Evolutionary conservation across 2,888 invertebrate genomes (phyloP), one percentile per base, ranked within the genome.

Genomic region (Amphimallon solstitiale): DNA sequence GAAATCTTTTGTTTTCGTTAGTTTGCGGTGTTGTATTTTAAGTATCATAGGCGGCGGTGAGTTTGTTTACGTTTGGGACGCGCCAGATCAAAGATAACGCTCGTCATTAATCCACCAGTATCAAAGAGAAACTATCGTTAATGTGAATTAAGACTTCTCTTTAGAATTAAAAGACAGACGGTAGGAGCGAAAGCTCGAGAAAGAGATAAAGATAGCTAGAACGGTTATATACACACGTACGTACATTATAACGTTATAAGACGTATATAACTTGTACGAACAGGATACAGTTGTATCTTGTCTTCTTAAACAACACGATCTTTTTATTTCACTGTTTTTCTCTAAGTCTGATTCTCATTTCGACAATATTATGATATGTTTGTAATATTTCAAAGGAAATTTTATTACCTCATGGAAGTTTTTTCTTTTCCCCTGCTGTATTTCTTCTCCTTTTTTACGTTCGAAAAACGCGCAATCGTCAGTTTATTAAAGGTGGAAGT

Each of bases 51-150:
- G 73, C 74, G 69, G 73, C 75, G 76, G 76, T 73, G 71, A 72
- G 78, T 79, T 79, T 80, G 78, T 81, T 81, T 81, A 79, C 73
- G 72, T 71, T 59, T 43, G 10, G 75, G 76, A 70, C 79, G 79
- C 79, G 72, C 69, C 72, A 81, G 80, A 82, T 82, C 80, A 81
- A 81, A 81, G 79, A 74, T 75, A 71, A 72, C 72, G 72, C 71
- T 71, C 73, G 77, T 77, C 80, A 81, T 81, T 81, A 82, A 81
- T 81, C 78, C 78, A 66, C 68, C n/a, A 71, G 71, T 78, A 78
- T 80, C 81, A 81, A 82, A 82, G 81, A 81, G 56, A 79, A 80
- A 81, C 81, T 78, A 81, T 81, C 79, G 79, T 80, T 79, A 79
- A 61, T 59, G 79, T 80, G 80, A 81, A 81, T 80, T 79, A 79